These are phyloP conservation scores for Pleuronectes platessa DNA, from an alignment of 2,113 vertebrate genomes.

Conservation along the genomic window DNA sequence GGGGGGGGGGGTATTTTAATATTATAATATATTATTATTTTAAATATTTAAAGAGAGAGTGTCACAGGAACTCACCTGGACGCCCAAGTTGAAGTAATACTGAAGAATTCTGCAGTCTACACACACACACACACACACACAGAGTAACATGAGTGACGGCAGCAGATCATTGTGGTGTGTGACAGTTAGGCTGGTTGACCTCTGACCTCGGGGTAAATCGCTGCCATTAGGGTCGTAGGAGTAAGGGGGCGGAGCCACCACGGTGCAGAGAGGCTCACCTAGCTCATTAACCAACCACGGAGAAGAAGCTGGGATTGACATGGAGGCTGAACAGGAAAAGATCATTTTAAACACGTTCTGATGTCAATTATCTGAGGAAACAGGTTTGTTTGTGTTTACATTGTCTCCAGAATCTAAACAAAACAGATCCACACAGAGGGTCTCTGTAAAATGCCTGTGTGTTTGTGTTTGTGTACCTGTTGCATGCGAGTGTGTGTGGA, in stretches of 20 bases:
- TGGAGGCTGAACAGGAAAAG: conserved; percentile 66
- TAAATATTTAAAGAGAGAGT: not conserved
- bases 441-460: too few species aligned
- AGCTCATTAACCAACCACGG: conserved; percentile 84
- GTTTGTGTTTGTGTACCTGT: not conserved
- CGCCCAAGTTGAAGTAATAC: conserved; percentile 95
- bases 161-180: not conserved
- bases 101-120: conserved; percentile 92
- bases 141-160: not conserved
- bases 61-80: conserved; percentile 85
- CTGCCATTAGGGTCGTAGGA: conserved; percentile 94
- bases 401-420: too few species aligned
- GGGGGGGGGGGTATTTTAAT: not conserved
- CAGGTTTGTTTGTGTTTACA: too few species aligned
- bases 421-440: not conserved
- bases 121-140: conserved; percentile 26
- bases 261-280: conserved; percentile 81
- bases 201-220: conserved; percentile 93
- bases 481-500: not conserved
- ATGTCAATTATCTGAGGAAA: too few species aligned
- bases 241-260: conserved; percentile 87
- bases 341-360: too few species aligned
- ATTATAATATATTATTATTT: not conserved
- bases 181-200: conserved; percentile 1
- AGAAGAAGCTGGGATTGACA: conserved; percentile 77